Evolutionary conservation across 2,888 invertebrate genomes (phyloP).

Genomic region (Oegoconia quadripuncta): DNA sequence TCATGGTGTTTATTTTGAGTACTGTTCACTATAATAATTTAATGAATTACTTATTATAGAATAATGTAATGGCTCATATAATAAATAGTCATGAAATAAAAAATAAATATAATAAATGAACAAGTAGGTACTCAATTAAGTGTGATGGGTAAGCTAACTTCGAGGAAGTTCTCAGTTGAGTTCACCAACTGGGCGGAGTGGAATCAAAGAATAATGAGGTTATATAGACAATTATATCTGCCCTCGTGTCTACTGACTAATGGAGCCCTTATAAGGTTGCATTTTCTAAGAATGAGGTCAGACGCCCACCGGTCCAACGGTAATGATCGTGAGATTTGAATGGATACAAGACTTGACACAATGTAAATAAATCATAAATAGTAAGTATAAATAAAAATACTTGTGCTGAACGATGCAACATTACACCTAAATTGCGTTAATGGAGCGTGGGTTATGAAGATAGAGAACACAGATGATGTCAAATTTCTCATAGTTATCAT

Average conservation of each 20-base stretch:
- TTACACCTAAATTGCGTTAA: slow-evolving; percentile 4
- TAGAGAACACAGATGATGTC: neutral
- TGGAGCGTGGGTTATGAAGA: neutral
- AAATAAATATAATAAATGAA: too few relatives aligned
- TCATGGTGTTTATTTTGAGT: slow-evolving; percentile 42
- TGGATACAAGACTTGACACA: slow-evolving; percentile 33
- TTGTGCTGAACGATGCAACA: slow-evolving; percentile 8
- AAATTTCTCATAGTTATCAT: too few relatives aligned
- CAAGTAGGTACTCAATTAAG: too few relatives aligned
- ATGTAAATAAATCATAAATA: slow-evolving; percentile 36
- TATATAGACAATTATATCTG: slow-evolving; percentile 42
- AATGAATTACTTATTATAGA: slow-evolving; percentile 31
- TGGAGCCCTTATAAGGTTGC: slow-evolving; percentile 55
- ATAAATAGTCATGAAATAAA: too few relatives aligned
- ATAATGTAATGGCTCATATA: too few relatives aligned
- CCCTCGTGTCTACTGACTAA: slow-evolving; percentile 41
- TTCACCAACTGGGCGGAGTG: too few relatives aligned
- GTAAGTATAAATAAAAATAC: slow-evolving; percentile 12
- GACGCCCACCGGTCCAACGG: slow-evolving; percentile 48
- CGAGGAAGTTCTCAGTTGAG: too few relatives aligned
- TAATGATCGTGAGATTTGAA: slow-evolving; percentile 50
- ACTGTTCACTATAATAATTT: slow-evolving; percentile 24
- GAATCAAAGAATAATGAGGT: slow-evolving; percentile 33
- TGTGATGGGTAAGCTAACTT: too few relatives aligned
- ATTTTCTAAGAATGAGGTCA: slow-evolving; percentile 46